Conservation (phyloP, 1,140 invertebrate species). For the Diachasma alloeum region DNA sequence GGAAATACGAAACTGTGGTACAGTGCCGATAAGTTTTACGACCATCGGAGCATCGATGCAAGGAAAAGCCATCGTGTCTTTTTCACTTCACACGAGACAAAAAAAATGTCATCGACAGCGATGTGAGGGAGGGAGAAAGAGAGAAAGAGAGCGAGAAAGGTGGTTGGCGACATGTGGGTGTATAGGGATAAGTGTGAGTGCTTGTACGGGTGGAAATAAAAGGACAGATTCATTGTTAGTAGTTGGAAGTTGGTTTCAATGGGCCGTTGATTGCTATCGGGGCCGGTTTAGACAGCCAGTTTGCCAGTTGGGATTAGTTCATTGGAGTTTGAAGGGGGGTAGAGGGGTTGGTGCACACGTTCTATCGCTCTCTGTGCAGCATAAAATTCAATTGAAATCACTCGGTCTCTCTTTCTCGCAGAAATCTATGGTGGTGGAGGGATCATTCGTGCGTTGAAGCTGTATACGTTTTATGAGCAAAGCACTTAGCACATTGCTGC, state of each 20-base stretch:
- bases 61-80: slow-evolving; percentile 7
- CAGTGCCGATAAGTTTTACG: slow-evolving; percentile 3
- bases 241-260: slow-evolving; percentile 21
- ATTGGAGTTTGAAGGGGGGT: not conserved
- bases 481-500: not conserved
- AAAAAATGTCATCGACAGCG: not conserved
- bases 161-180: not conserved
- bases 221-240: slow-evolving; percentile 3
- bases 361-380: not conserved
- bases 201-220: not conserved
- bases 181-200: not conserved
- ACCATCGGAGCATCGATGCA: not conserved
- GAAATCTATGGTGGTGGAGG: not conserved
- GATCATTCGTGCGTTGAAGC: not conserved
- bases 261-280: slow-evolving; percentile 15
- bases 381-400: not conserved
- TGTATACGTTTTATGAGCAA: not conserved
- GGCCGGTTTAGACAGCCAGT: slow-evolving; percentile 1
- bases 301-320: slow-evolving; percentile 5
- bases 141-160: not conserved
- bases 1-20: not conserved
- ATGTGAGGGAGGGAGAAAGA: not conserved
- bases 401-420: not conserved
- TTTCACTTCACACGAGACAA: not conserved
- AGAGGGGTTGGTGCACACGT: not conserved